Evolutionary conservation across 2,888 invertebrate species (phyloP), one percentile per base, ranked within the genome.

Genomic region (Diaprepes abbreviatus): DNA sequence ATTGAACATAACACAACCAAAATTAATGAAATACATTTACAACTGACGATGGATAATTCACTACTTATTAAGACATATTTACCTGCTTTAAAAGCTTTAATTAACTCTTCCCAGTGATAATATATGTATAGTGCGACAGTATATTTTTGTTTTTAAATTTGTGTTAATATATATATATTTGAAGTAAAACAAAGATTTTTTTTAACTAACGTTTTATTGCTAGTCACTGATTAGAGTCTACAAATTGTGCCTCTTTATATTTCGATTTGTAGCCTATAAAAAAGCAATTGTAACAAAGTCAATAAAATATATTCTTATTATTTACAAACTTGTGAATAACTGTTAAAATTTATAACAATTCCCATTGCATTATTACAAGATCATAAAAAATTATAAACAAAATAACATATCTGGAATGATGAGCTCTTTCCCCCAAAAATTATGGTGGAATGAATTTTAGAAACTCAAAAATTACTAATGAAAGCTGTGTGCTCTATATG

Each of bases 11-110:
- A 70, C 33, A 19, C n/a, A 7, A 21, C 12, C 31, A 59, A 33
- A 36, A 48, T 59, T 12, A 73, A 63, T 55, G 64, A 70, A 59
- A 28, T 70, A 12, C 60, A 64, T 33, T 69, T 71, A 10, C 59
- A 63, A 35, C 48, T 73, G 35, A 52, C 33, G 36, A 66, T 69
- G 66, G 59, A 50, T 21, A 48, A 55, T 19, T 43, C 57, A 35
- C 16, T 14, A 19, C n/a, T 33, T 14, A 12, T 65, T 31, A 64
- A 54, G 7, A n/a, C 54, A 14, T 71, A 66, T 57, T 63, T 73
- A 52, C 28, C 54, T 21, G 33, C 58, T 40, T 33, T 72, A 35
- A 57, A 62, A 12, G 54, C 35, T 31, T 62, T 67, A 21, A 67
- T 62, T 54, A 67, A 38, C 33, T 17, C 5, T 50, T 43, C 28